Percentiles rank a stretch among this genome's conserved stretches.
Conservation (phyloP, 2,888 invertebrate genomes). For the Drosophila demipolita region DNA sequence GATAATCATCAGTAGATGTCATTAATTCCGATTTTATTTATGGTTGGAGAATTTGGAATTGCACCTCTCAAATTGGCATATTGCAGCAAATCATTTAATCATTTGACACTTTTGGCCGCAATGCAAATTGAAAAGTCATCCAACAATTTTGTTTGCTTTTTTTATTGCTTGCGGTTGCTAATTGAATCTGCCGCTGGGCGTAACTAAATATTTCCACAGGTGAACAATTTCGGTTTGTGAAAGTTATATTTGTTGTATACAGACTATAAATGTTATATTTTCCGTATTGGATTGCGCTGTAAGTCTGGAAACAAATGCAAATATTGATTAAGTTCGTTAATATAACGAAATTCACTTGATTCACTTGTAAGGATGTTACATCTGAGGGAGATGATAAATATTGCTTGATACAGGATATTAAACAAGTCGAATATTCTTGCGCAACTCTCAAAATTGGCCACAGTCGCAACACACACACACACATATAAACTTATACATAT, state of each 20-base stretch:
- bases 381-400: neutral
- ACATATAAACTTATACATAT: neutral
- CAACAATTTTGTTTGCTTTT: slow-evolving; percentile 15
- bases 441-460: neutral
- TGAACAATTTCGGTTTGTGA: neutral
- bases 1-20: slow-evolving; percentile 15
- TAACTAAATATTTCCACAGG: neutral
- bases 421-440: neutral
- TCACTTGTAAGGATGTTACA: neutral
- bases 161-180: neutral
- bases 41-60: neutral
- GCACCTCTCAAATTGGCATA: slow-evolving; percentile 14
- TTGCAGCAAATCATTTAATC: slow-evolving; percentile 8
- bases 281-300: neutral
- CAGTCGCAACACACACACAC: neutral
- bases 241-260: neutral
- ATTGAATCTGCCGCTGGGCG: neutral
- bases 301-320: neutral
- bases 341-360: neutral
- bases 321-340: neutral
- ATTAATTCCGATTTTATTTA: slow-evolving; percentile 21
- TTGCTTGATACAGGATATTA: neutral
- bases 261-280: neutral
- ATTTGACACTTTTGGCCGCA: neutral
- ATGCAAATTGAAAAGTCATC: slow-evolving; percentile 37